Evolutionary conservation across 1,140 invertebrate genomes (phyloP), one percentile per base, ranked within the genome.

Genomic region (Camponotus floridanus): DNA sequence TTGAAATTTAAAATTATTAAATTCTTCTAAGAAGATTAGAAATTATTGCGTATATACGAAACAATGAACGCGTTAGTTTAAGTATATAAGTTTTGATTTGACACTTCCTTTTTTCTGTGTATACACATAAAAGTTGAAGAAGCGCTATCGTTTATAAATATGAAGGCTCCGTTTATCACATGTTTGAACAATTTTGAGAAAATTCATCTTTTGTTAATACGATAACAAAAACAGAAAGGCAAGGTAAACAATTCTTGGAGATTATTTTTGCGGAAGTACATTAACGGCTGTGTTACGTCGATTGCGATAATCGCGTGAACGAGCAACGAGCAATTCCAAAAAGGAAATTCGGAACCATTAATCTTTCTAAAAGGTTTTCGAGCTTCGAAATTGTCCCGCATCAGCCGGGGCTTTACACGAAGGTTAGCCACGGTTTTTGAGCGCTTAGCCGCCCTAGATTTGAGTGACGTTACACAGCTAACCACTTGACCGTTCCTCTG

Each of bases 381-480:
- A 86, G 81, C 78, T 90, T 74, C 85, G 81, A 68, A 88, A 73
- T 92, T 91, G 89, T 92, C 74, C 78, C 86, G 68, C 89, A 86
- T 90, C 85, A 90, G 89, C 86, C 84, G 61, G 70, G 83, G 88
- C 90, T 94, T 93, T 93, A 92, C 90, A 92, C 89, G 92, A 94
- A 94, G 90, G 91, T 94, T 94, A 94, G 93, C 90, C 91, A 93
- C 92, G 90, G 89, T 91, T 94, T 93, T 93, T 92, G 92, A 93
- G 91, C 92, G 88, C 89, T 94, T 94, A 93, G 90, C 87, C 85
- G 90, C 87, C 91, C 86, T 86, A 73, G 88, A 85, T 89, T 94
- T 94, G 94, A 95, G 91, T 95, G 94, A 94, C 94, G 92, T 86
- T 93, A 95, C 95, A 95, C 93, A 94, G 92, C 92, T 94, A 95